These are phyloP conservation scores for Azorinus chamasolen DNA, from an alignment of 2,888 invertebrate species.

Conservation along the genomic window DNA sequence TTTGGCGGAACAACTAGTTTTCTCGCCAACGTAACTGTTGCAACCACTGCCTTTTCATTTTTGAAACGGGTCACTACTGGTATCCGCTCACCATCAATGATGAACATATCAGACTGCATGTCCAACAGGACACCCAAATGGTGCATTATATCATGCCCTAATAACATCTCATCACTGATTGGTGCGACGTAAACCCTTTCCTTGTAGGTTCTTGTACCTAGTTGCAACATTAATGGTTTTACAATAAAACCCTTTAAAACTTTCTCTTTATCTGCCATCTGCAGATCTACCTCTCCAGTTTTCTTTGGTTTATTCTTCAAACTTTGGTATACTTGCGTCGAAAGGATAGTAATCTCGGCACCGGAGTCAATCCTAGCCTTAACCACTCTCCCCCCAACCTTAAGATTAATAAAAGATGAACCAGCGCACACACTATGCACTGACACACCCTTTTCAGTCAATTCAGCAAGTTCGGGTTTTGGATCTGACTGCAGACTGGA, in stretches of 20 bases:
- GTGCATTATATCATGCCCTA: slow-evolving; percentile 14
- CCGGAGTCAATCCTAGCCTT: slow-evolving; percentile 24
- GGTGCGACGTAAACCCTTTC: slow-evolving; percentile 12
- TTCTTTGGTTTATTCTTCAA: slow-evolving; percentile 14
- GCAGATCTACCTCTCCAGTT: slow-evolving; percentile 14
- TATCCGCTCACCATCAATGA: slow-evolving; percentile 18
- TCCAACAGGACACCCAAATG: slow-evolving; percentile 8
- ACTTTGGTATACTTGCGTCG: slow-evolving; percentile 12
- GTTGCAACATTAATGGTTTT: slow-evolving; percentile 12
- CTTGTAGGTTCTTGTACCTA: background rate
- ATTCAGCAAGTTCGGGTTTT: background rate
- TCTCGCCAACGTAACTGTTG: slow-evolving; percentile 17
- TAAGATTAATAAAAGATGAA: slow-evolving; percentile 15
- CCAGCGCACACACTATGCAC: slow-evolving; percentile 17
- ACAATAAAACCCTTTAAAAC: slow-evolving; percentile 19
- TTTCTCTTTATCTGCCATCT: slow-evolving; percentile 29
- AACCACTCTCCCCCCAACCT: slow-evolving; percentile 6
- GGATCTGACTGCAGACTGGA: background rate
- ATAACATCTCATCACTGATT: slow-evolving; percentile 9
- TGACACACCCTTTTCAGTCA: background rate
- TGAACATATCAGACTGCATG: slow-evolving; percentile 4
- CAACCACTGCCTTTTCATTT: background rate
- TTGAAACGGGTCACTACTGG: background rate
- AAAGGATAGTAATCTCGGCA: slow-evolving; percentile 26
- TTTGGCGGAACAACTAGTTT: slow-evolving; percentile 23